Conservation (phyloP, 2,888 invertebrate species). For the Drosophila cracens region DNA sequence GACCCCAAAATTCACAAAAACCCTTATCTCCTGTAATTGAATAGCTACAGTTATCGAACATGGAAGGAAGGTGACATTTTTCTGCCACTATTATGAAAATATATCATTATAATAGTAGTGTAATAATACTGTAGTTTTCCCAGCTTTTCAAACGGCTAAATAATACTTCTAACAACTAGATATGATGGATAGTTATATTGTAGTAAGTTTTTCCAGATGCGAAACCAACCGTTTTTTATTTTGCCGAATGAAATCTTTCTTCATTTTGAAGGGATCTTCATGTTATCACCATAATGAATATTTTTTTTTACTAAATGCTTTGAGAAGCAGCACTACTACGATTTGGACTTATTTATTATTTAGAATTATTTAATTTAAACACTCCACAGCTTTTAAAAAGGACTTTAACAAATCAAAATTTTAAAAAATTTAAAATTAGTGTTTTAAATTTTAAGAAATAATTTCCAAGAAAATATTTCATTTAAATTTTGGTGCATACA, state of each 20-base stretch:
- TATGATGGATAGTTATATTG: not conserved
- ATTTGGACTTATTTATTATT: no score
- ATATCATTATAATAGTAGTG: not conserved
- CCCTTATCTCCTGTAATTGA: not conserved
- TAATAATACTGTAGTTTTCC: not conserved
- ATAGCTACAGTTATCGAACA: not conserved
- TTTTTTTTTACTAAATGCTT: no score
- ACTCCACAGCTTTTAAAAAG: no score
- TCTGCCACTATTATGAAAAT: not conserved
- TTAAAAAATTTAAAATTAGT: not conserved
- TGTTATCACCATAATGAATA: no score
- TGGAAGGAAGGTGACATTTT: not conserved
- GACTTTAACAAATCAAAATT: no score
- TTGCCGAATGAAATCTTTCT: not conserved
- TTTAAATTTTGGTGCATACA: not conserved
- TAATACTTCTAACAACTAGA: not conserved
- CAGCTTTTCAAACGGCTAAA: not conserved
- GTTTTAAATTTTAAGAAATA: not conserved
- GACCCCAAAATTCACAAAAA: not conserved
- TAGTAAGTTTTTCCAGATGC: not conserved
- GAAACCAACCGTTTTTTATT: not conserved
- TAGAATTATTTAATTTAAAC: no score
- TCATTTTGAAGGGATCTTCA: no score
- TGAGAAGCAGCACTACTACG: no score
- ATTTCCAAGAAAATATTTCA: not conserved